Evolutionary conservation across 2,113 vertebrate species (phyloP).

Genomic region (Meriones unguiculatus): DNA sequence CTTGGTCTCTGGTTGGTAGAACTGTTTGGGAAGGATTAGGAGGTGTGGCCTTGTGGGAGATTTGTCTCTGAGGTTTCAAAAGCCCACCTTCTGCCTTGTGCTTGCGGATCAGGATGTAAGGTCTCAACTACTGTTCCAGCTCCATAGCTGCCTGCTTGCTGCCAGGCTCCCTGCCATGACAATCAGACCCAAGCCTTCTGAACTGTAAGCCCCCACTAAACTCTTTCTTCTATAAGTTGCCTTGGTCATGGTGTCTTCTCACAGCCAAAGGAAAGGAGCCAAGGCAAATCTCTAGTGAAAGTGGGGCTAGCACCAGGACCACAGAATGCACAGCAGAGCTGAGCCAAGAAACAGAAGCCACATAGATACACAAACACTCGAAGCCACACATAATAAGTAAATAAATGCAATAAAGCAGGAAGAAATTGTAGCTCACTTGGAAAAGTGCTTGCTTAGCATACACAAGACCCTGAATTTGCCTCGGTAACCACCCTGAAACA

Average conservation of each 20-base stretch:
- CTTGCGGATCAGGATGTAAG: neutral
- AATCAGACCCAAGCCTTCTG: neutral
- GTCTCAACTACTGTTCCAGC: neutral
- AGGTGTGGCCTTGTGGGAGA: neutral
- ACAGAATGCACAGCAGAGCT: neutral
- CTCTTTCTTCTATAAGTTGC: neutral
- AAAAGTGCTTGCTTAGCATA: neutral
- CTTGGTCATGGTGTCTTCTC: neutral
- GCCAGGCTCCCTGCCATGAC: neutral
- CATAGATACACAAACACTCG: neutral
- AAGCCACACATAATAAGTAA: neutral
- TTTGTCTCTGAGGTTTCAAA: neutral
- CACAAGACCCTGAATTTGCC: neutral
- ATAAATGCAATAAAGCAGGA: neutral
- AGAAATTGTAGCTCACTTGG: no score
- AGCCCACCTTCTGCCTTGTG: neutral
- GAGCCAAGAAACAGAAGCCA: neutral
- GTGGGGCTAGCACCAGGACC: neutral
- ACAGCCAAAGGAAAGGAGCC: neutral
- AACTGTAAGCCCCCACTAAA: neutral
- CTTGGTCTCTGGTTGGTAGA: neutral
- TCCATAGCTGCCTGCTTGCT: neutral
- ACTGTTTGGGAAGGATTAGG: neutral
- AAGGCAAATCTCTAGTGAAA: neutral
- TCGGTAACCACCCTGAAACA: neutral